Percentiles rank a stretch among this genome's conserved stretches.
Conservation (phyloP, 2,113 vertebrate species). For the Rhinoderma darwinii region DNA sequence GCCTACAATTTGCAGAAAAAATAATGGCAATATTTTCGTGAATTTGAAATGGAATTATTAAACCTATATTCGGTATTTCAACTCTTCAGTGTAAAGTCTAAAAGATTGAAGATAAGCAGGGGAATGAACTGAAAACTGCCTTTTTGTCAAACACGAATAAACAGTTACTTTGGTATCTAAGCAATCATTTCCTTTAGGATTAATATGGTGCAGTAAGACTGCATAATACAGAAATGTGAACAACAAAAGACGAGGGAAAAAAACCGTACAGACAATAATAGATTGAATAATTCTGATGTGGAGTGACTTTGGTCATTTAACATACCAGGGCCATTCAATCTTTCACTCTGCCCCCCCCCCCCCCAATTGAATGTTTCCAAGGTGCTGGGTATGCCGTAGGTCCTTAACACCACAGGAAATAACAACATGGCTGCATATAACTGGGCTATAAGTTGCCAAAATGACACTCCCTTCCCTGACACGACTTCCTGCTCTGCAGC, state of each 20-base stretch:
- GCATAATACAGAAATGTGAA: background rate
- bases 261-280: background rate
- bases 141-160: background rate
- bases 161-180: conserved; percentile 1
- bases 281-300: background rate
- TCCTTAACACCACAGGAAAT: too few relatives aligned
- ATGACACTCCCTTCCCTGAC: too few relatives aligned
- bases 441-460: too few relatives aligned
- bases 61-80: background rate
- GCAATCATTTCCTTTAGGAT: background rate
- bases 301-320: background rate
- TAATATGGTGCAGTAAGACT: background rate
- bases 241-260: background rate
- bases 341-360: background rate
- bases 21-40: background rate
- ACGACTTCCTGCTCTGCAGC: too few relatives aligned
- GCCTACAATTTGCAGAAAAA: background rate
- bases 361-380: background rate
- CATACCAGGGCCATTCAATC: background rate
- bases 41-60: background rate
- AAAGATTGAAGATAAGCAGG: background rate
- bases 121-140: background rate
- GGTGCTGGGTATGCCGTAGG: too few relatives aligned
- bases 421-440: too few relatives aligned
- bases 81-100: background rate